Conservation (phyloP, 2,113 vertebrate species). For the Lasiurus borealis region DNA sequence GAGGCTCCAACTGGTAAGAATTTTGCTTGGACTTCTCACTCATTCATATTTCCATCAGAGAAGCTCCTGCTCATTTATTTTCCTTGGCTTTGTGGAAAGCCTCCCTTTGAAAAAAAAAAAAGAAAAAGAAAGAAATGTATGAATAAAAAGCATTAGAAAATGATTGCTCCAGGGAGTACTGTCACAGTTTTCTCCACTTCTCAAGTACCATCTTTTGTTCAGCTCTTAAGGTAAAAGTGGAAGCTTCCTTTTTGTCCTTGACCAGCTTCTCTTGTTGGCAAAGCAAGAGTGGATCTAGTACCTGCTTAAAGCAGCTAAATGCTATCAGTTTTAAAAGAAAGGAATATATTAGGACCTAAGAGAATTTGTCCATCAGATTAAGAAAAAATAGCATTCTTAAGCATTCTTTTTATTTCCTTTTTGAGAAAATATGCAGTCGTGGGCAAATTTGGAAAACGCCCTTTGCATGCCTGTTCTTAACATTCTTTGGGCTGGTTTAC, state of each 20-base stretch:
- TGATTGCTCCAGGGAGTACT: background rate
- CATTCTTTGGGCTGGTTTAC: background rate
- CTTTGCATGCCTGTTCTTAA: background rate
- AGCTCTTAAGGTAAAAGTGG: background rate
- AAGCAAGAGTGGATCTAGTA: background rate
- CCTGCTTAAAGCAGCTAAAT: background rate
- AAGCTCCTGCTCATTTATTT: background rate
- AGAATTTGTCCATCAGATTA: constrained; percentile 25
- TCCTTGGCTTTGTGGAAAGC: constrained; percentile 23
- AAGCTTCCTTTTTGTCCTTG: background rate
- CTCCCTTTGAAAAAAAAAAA: background rate
- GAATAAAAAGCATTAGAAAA: constrained; percentile 29
- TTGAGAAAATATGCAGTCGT: constrained; percentile 13
- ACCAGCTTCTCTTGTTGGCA: background rate
- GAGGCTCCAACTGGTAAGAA: background rate
- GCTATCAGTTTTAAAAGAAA: background rate
- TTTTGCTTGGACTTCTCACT: background rate
- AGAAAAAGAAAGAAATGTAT: background rate
- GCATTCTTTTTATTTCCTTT: constrained; percentile 39
- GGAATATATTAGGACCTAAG: background rate
- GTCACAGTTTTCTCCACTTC: background rate
- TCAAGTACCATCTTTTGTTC: constrained; percentile 25
- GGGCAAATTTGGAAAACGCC: background rate
- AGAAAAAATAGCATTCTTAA: constrained; percentile 44
- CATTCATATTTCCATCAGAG: background rate